Evolutionary conservation across 2,888 invertebrate species (phyloP), one percentile per base, ranked within the genome.

Genomic region (Leptopilina myrica): DNA sequence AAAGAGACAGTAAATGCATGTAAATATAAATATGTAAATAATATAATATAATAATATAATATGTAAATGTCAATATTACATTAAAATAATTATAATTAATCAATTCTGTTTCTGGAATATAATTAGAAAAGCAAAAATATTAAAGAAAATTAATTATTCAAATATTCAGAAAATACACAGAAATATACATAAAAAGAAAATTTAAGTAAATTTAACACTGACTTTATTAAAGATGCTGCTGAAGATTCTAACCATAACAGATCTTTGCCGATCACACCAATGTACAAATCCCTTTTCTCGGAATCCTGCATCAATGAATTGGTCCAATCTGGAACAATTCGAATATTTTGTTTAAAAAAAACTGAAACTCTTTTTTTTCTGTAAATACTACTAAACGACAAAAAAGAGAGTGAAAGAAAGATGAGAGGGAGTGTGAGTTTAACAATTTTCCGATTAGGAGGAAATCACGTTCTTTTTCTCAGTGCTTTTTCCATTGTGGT

Each of bases 211-310:
- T 49, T 77, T 1, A 76, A 76, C 78, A 84, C 88, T 87, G 78
- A 91, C 91, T 91, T 89, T 80, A 91, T 86, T 78, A 88, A 85
- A 77, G 91, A 90, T 80, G 84, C 86, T 69, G 91, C 91, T 76
- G 88, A 88, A 53, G 89, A 86, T 84, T 91, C 91, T 78, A 91
- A 83, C 91, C 91, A 91, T 79, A 88, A 83, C 80, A 89, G 87
- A 89, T 91, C 91, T 85, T 89, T 89, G 77, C 88, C 90, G 76
- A 90, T 85, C 20, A 88, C 90, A 65, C 91, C 91, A 69, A 91
- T 84, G 81, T 91, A 91, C 78, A 91, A 84, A 80, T 91, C 91
- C 80, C 87, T 87, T 80, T 89, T 91, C 26, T 90, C 88, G 26
- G 89, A 85, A 77, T 91, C 90, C 77, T 85, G 81, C 80, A 88